Percentiles rank a stretch among this genome's conserved stretches.
Conservation (phyloP, 2,888 invertebrate species). For the Dryococelus australis region DNA sequence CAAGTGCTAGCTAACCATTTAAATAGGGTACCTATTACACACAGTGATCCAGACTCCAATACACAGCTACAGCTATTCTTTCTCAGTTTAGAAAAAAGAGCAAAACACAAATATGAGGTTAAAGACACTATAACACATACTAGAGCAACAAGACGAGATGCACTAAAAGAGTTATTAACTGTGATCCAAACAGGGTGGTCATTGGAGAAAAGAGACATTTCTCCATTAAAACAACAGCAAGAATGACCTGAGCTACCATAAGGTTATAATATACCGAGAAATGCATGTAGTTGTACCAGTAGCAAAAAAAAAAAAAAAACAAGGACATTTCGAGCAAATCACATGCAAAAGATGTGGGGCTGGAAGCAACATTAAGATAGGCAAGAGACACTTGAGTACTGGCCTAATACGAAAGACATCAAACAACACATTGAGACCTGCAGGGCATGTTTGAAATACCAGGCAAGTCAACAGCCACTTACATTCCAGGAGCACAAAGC, state of each 20-base stretch:
- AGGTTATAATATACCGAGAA: not conserved
- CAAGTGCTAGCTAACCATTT: not conserved
- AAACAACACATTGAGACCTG: not conserved
- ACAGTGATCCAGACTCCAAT: not conserved
- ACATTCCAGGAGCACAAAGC: not conserved
- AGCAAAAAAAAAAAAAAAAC: not conserved
- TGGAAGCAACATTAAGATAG: not conserved
- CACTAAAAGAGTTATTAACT: not conserved
- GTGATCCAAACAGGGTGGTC: not conserved
- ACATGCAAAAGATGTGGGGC: not conserved
- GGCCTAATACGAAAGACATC: not conserved
- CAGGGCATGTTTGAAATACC: not conserved
- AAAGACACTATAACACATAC: not conserved
- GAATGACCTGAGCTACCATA: not conserved
- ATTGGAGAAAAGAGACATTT: not conserved
- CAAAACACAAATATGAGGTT: not conserved
- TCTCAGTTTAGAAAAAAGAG: not conserved
- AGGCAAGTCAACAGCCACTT: not conserved
- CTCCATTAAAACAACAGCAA: not conserved
- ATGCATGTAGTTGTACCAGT: not conserved
- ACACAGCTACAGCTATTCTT: not conserved
- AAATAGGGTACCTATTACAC: not conserved
- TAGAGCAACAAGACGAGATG: not conserved
- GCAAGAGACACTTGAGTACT: not conserved
- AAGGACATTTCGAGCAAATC: not conserved